Evolutionary conservation across 2,888 invertebrate genomes (phyloP), one percentile per base, ranked within the genome.

Genomic region (Mamestra brassicae): DNA sequence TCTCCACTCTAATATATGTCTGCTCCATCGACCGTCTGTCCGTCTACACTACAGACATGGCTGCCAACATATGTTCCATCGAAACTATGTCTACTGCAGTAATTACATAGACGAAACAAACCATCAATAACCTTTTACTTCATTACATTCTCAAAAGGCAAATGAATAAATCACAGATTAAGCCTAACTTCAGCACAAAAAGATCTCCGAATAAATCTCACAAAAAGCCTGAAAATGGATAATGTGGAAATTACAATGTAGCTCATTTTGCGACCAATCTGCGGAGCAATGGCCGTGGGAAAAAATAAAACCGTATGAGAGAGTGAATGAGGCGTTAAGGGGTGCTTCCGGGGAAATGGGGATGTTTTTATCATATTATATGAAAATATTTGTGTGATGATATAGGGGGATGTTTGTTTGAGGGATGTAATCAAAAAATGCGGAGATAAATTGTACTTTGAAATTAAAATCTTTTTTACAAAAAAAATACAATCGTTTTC

Each of bases 191-290:
- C 38, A 57, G 74, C 76, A 79, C 70, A 78, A 83, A 85, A 86
- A 86, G 71, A 85, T 77, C 62, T 64, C 50, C 47, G 67, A 80
- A 90, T 88, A 86, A 90, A 89, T 84, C 84, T 58, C 77, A 71
- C 64, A 61, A 11, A 80, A 76, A 64, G 66, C 61, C 81, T 69
- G 85, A 85, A 87, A 88, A 87, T 85, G 85, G 84, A 88, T 90
- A 89, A 89, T 87, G 81, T 87, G 65, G 38, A 86, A 90, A 89
- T 90, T 90, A 89, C 87, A 86, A 76, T 79, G 81, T 79, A 81
- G 79, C 86, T 89, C 88, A 87, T 88, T 87, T 89, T 83, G 88
- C 87, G 72, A 83, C 78, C 84, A 75, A 81, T 76, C 55, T 74
- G n/a, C 68, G 36, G 71, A 57, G 64, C 67, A 74, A 85, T 83